Conservation (phyloP, 2,113 vertebrate species). For the Pelusios castaneus region DNA sequence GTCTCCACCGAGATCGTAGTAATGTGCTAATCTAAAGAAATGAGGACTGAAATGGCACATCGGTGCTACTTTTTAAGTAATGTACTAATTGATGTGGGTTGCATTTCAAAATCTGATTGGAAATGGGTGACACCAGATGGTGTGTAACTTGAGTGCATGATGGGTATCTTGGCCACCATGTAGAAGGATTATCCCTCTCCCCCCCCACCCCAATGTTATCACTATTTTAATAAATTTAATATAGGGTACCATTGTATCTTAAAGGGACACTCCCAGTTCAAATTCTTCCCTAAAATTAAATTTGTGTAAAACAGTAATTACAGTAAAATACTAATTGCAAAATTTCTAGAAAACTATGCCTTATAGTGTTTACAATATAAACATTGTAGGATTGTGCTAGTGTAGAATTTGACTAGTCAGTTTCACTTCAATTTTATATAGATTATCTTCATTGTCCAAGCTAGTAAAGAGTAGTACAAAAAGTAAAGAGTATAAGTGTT, state of each 20-base stretch:
- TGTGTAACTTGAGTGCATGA: background rate
- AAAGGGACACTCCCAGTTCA: background rate
- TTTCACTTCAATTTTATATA: background rate
- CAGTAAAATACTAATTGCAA: background rate
- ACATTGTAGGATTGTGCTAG: background rate
- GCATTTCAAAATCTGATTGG: background rate
- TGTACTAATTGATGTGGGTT: background rate
- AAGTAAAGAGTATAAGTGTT: background rate
- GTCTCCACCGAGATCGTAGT: background rate
- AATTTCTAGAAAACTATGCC: background rate
- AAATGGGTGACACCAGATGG: background rate
- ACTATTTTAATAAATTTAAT: background rate
- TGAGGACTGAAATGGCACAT: background rate
- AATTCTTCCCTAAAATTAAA: background rate
- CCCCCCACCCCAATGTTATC: background rate
- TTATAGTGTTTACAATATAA: background rate
- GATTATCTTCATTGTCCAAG: background rate
- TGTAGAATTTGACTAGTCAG: background rate
- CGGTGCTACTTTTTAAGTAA: background rate
- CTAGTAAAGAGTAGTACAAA: background rate
- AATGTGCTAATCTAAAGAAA: background rate
- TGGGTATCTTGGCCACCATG: background rate
- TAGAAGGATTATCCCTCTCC: background rate
- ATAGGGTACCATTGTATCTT: background rate
- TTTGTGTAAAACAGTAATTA: background rate